Percentiles rank a stretch among this genome's conserved stretches.
These are phyloP conservation scores for Porites australiensis DNA, from an alignment of 64 coral and sea anemone genomes.

Conservation along the genomic window DNA sequence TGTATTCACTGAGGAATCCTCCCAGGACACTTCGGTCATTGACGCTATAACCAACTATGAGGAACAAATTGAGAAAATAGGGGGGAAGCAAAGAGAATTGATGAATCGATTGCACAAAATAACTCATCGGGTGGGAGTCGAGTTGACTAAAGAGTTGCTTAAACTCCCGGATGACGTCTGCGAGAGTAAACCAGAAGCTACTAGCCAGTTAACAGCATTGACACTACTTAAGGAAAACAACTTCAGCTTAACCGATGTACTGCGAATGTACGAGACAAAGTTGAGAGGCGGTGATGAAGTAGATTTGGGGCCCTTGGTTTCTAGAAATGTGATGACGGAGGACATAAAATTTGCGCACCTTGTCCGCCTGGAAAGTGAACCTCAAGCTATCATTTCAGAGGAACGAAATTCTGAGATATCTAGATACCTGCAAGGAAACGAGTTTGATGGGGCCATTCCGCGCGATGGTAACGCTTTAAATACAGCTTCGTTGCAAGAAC, in stretches of 20 bases:
- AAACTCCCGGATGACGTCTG: neutral
- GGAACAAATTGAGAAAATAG: conserved; percentile 59
- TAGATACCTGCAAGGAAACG: neutral
- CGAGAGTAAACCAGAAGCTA: neutral
- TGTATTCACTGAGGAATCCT: conserved; percentile 38
- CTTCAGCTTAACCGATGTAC: neutral
- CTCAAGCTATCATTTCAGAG: neutral
- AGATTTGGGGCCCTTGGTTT: neutral
- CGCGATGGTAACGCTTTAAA: no score
- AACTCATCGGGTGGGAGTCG: conserved; percentile 57
- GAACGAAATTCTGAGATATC: neutral
- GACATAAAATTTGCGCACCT: conserved; percentile 17
- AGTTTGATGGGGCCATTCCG: no score
- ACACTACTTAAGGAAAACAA: neutral
- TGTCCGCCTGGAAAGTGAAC: conserved; percentile 5
- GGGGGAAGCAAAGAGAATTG: conserved; percentile 43
- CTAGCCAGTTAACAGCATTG: neutral
- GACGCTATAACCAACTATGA: conserved; percentile 53
- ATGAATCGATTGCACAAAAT: conserved; percentile 66
- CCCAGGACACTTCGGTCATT: conserved; percentile 21
- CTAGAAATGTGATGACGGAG: neutral
- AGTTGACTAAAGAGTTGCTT: conserved; percentile 62
- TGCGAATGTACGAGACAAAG: conserved; percentile 1
- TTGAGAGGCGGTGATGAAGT: neutral
- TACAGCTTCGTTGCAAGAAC: neutral